Evolutionary conservation across 2,888 invertebrate species (phyloP).

Genomic region (Lepidochrysops patricia): DNA sequence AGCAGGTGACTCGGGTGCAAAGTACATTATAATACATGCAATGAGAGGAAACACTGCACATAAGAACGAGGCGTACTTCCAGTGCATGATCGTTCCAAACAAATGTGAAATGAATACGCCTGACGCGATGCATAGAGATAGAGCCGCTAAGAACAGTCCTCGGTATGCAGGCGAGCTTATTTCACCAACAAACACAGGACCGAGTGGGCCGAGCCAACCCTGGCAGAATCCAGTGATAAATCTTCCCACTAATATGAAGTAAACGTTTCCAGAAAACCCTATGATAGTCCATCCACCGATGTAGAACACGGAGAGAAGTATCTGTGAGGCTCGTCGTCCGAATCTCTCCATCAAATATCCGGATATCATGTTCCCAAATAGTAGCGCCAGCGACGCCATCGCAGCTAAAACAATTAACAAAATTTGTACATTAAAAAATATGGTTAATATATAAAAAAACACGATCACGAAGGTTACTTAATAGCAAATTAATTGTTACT

Average conservation of each 20-base stretch:
- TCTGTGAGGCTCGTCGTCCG: conserved; percentile 72
- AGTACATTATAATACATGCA: conserved; percentile 67
- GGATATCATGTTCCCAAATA: conserved; percentile 75
- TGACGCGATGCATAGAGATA: conserved; percentile 76
- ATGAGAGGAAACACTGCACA: conserved; percentile 70
- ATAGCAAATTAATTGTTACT: too few species aligned
- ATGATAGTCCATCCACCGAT: conserved; percentile 76
- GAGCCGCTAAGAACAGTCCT: conserved; percentile 76
- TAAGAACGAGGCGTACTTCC: conserved; percentile 74
- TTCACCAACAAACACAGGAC: conserved; percentile 76
- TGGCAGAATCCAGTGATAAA: conserved; percentile 73
- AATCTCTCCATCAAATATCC: conserved; percentile 75
- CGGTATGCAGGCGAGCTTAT: conserved; percentile 75
- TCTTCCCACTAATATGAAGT: conserved; percentile 68
- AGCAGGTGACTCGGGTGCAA: conserved; percentile 80
- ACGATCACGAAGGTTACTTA: too few species aligned
- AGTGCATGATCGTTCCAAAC: conserved; percentile 77
- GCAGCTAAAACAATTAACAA: conserved; percentile 75
- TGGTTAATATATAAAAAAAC: too few species aligned
- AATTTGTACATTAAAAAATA: too few species aligned
- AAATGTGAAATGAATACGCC: conserved; percentile 79
- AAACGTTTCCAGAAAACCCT: conserved; percentile 62
- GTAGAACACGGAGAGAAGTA: conserved; percentile 68
- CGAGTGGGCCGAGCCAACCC: conserved; percentile 74
- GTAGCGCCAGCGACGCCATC: conserved; percentile 75